Percentiles rank a stretch among this genome's conserved stretches.
Conservation (phyloP, 1,140 invertebrate genomes). For the Drosophila rufa region DNA sequence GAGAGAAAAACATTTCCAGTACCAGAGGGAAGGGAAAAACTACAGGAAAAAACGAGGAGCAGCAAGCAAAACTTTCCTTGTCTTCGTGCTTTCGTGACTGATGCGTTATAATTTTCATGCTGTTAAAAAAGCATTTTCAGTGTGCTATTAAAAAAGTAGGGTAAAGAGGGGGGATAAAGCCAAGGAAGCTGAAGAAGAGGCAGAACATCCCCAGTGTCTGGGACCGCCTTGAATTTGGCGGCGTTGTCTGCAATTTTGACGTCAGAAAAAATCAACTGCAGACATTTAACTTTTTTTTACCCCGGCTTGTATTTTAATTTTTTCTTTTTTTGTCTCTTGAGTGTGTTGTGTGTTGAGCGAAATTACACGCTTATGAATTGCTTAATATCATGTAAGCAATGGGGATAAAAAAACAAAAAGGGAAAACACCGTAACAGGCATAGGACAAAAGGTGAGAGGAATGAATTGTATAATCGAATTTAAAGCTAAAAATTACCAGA, state of each 20-base stretch:
- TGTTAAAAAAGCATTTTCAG: conserved; percentile 77
- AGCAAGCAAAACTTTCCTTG: conserved; percentile 14
- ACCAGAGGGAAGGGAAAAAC: not conserved
- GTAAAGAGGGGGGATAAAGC: not conserved
- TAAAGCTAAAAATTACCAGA: not conserved
- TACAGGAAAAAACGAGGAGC: conserved; percentile 1
- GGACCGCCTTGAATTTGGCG: conserved; percentile 64
- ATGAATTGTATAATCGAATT: not conserved
- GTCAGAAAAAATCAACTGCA: conserved; percentile 79
- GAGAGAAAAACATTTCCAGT: conserved; percentile 53
- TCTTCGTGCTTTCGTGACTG: conserved; percentile 73
- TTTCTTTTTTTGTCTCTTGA: not conserved
- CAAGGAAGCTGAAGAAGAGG: conserved; percentile 30
- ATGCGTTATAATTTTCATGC: conserved; percentile 83
- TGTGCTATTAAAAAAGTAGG: conserved; percentile 60
- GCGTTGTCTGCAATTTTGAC: conserved; percentile 70
- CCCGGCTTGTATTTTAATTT: conserved; percentile 6
- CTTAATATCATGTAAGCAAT: conserved; percentile 68
- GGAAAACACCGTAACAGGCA: not conserved
- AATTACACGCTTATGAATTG: conserved; percentile 80
- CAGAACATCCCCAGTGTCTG: conserved; percentile 40
- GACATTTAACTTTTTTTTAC: conserved; percentile 57
- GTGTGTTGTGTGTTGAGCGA: conserved; percentile 55
- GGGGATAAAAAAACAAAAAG: not conserved
- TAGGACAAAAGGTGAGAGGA: not conserved